phyloP scores from a whole-genome alignment of 1,140 invertebrate genomes.

The Tribolium madens region DNA sequence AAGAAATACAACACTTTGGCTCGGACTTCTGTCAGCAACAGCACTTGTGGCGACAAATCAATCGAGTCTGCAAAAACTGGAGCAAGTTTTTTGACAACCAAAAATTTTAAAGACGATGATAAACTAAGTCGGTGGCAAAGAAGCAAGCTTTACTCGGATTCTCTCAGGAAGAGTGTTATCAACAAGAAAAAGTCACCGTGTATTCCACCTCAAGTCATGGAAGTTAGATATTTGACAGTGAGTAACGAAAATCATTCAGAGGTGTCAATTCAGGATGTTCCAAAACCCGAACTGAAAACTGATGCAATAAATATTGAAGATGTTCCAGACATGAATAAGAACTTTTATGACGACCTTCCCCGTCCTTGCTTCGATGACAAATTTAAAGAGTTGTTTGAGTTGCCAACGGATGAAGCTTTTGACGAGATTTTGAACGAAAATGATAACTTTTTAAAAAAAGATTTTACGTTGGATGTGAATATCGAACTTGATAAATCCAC shows the following conservation, averaged over 20 bases:
- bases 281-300: neutral
- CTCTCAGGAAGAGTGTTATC: neutral
- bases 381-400: neutral
- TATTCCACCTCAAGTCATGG: conserved; percentile 12
- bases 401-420: neutral
- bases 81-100: conserved; percentile 2
- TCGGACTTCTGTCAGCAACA: neutral
- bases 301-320: neutral
- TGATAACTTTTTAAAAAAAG: neutral
- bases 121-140: conserved; percentile 9
- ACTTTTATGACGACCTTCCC: neutral
- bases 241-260: neutral
- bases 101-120: neutral
- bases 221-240: conserved; percentile 4
- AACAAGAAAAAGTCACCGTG: neutral
- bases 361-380: neutral
- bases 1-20: conserved; percentile 1
- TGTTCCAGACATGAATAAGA: neutral
- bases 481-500: neutral
- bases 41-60: conserved; percentile 15
- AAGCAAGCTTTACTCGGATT: conserved; percentile 2
- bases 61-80: neutral
- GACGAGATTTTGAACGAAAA: conserved; percentile 15
- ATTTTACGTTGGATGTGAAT: neutral
- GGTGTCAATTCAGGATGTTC: neutral